phyloP scores from a whole-genome alignment of 2,113 vertebrate genomes.

The Tympanuchus pallidicinctus region DNA sequence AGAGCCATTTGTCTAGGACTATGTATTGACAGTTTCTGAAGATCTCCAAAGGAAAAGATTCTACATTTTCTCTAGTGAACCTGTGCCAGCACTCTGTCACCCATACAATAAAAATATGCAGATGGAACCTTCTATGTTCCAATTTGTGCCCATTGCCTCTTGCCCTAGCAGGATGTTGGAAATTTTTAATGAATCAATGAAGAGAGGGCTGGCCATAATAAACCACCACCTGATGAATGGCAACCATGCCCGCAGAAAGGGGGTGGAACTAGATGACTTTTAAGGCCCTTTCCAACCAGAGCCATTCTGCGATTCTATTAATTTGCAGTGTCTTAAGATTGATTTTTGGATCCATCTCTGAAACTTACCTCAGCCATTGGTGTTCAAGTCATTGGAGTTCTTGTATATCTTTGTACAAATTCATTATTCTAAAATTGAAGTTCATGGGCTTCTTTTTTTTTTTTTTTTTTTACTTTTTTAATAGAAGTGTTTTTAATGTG shows the following conservation, averaged over 20 bases:
- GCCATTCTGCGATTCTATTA: too few species aligned
- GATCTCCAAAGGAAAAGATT: too few species aligned
- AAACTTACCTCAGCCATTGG: not conserved
- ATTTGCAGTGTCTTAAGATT: not conserved
- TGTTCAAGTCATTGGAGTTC: not conserved
- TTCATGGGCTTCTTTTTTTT: not conserved
- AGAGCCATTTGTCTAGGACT: too few species aligned
- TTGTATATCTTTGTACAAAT: not conserved
- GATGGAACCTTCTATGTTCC: too few species aligned
- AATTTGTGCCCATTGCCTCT: too few species aligned
- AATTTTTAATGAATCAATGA: not conserved
- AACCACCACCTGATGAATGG: not conserved
- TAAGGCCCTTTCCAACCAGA: too few species aligned
- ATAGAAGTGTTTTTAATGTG: not conserved
- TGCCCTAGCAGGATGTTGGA: not conserved
- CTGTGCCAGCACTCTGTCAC: too few species aligned
- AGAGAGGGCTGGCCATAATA: not conserved
- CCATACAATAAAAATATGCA: too few species aligned
- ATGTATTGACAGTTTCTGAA: too few species aligned
- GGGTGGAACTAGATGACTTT: too few species aligned
- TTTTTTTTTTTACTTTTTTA: not conserved
- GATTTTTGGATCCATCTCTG: not conserved
- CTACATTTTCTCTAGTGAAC: too few species aligned
- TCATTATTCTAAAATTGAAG: not conserved
- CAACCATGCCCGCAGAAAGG: too few species aligned